A percentile compares a stretch with the other conserved stretches of the same genome.
These are phyloP conservation scores for Xerus inauris DNA, from an alignment of 2,113 vertebrate species.

Conservation along the genomic window DNA sequence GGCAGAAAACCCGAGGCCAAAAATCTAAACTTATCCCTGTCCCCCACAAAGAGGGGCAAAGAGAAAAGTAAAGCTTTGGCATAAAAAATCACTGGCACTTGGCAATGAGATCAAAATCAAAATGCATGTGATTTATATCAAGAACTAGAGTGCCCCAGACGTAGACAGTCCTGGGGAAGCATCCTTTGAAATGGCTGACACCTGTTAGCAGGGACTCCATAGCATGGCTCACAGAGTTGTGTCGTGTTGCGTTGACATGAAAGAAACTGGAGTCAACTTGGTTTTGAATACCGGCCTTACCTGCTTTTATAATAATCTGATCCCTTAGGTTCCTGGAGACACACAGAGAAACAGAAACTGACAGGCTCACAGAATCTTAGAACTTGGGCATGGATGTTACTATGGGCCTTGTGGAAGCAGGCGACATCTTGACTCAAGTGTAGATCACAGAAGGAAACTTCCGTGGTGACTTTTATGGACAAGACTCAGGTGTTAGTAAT, in stretches of 20 bases:
- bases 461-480: background rate
- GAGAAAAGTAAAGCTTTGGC: background rate
- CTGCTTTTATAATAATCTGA: background rate
- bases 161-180: background rate
- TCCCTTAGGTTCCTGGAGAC: background rate
- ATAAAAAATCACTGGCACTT: background rate
- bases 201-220: background rate
- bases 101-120: background rate
- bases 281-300: background rate
- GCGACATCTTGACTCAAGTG: background rate
- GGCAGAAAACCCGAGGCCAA: conserved; percentile 41
- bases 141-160: background rate
- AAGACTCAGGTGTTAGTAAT: background rate
- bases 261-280: background rate
- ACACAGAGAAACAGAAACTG: background rate
- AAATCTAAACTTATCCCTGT: conserved; percentile 53
- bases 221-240: background rate
- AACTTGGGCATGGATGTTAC: background rate
- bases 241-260: background rate
- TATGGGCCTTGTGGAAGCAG: background rate
- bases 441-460: background rate
- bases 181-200: background rate
- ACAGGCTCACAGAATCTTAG: background rate
- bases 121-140: background rate
- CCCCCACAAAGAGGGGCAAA: background rate